Conservation (phyloP, 2,888 invertebrate genomes). For the Ethmia dodecea region DNA sequence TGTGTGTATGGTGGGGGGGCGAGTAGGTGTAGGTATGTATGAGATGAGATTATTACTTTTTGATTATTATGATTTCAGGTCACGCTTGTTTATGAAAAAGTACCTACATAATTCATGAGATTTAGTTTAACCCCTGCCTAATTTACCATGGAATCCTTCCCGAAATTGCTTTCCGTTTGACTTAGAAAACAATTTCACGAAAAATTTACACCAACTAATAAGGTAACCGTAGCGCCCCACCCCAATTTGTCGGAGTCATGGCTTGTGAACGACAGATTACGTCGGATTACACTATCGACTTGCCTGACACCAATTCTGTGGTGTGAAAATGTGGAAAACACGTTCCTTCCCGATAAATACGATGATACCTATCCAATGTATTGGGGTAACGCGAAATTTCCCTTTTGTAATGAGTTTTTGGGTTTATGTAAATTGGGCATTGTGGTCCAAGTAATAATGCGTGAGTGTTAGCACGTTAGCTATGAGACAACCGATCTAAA, state of each 20-base stretch:
- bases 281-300: conserved; percentile 25
- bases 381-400: conserved; percentile 13
- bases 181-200: conserved; percentile 30
- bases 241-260: conserved; percentile 26
- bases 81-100: too few relatives aligned
- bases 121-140: too few relatives aligned
- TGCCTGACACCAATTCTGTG: conserved; percentile 19
- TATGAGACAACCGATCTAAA: too few relatives aligned
- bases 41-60: too few relatives aligned
- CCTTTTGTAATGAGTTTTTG: conserved; percentile 23
- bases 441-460: too few relatives aligned
- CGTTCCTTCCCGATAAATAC: conserved; percentile 11
- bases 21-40: too few relatives aligned
- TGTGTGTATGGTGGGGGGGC: too few relatives aligned
- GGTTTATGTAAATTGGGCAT: conserved; percentile 17
- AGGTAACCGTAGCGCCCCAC: conserved; percentile 29
- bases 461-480: too few relatives aligned
- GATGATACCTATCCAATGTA: conserved; percentile 8
- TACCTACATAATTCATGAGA: too few relatives aligned
- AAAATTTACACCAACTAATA: conserved; percentile 26
- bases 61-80: too few relatives aligned
- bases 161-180: conserved; percentile 15
- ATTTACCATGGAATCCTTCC: not conserved
- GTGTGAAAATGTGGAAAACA: conserved; percentile 20
- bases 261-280: conserved; percentile 27